Conservation (phyloP, 2,888 invertebrate species). For the Drosophila pseudotalamancana region DNA sequence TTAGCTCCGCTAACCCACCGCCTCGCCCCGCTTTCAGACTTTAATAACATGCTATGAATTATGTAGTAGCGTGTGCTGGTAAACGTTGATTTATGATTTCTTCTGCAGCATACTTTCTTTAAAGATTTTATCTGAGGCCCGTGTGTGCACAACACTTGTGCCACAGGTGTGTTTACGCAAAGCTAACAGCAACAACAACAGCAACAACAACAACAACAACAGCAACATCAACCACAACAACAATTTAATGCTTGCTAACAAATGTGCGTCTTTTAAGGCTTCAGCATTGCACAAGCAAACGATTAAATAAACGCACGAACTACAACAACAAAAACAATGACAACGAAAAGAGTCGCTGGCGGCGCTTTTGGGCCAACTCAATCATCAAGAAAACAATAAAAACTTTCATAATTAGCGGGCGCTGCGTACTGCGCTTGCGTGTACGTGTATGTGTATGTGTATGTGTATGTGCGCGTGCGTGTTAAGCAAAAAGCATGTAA, state of each 20-base stretch:
- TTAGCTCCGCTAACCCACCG: constrained; percentile 6
- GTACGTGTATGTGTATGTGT: constrained; percentile 11
- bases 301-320: constrained; percentile 32
- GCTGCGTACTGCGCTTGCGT: constrained; percentile 53
- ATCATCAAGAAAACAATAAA: constrained; percentile 48
- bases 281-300: constrained; percentile 58
- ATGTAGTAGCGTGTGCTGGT: constrained; percentile 45
- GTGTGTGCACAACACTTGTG: constrained; percentile 44
- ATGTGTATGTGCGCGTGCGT: constrained; percentile 7
- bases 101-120: constrained; percentile 47
- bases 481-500: constrained; percentile 21
- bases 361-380: constrained; percentile 38
- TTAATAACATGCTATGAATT: constrained; percentile 40
- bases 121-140: constrained; percentile 17
- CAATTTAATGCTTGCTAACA: constrained; percentile 36
- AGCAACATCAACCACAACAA: constrained; percentile 22
- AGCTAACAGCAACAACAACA: constrained; percentile 21
- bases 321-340: constrained; percentile 17
- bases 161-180: constrained; percentile 32
- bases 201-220: no score
- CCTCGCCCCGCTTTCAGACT: background rate
- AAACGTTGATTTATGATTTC: constrained; percentile 48
- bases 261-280: constrained; percentile 35
- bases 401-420: constrained; percentile 76
- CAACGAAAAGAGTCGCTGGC: background rate